Base-by-base conservation (phyloP, 2,797 vertebrate genomes). In the Danionella dracula region DNA sequence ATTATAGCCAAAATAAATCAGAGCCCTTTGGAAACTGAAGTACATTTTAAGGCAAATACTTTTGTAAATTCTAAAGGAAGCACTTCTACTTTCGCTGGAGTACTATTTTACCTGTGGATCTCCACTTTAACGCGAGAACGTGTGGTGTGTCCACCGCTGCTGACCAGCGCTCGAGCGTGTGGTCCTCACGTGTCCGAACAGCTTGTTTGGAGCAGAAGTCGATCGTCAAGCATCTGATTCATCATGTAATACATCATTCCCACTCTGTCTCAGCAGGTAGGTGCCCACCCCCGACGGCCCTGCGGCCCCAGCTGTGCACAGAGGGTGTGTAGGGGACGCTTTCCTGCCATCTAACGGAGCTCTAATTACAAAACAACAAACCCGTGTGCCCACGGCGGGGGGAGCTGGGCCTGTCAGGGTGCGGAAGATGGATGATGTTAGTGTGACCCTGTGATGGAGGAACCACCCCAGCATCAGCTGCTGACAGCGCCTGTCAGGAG, bases 361-460 rank as follows among this genome's bases (percentile, higher is more conserved):
- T 84, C 89, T 91, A 92, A 91, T 91, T 91, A 90, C 89, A 90
- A 90, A 90, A 91, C 88, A 92, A 92, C 90, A 89, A 84, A 80
- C 84, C 85, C 72, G 85, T 90, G 87, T 88, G 88, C 81, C 86
- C 86, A 87, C 82, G 19, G 82, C 77, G 42, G 83, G 87, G 83
- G 70, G 70, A 69, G 75, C 55, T 67, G 66, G 65, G 51, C 79
- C 85, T 90, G 89, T 91, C 90, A 89, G 73, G 56, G n/a, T 49
- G 58, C 68, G 67, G 64, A 86, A 90, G 90, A 92, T 91, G 90
- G 90, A 92, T 92, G 90, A 90, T 92, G 90, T 90, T 91, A 66
- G 88, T 90, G 85, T 90, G 89, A 92, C 90, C 90, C 66, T 70
- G 69, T 72, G 87, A 88, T 86, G 74, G 79, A 83, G 79, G 84